Evolutionary conservation across 2,113 vertebrate genomes (phyloP).

Genomic region (Melozone crissalis): DNA sequence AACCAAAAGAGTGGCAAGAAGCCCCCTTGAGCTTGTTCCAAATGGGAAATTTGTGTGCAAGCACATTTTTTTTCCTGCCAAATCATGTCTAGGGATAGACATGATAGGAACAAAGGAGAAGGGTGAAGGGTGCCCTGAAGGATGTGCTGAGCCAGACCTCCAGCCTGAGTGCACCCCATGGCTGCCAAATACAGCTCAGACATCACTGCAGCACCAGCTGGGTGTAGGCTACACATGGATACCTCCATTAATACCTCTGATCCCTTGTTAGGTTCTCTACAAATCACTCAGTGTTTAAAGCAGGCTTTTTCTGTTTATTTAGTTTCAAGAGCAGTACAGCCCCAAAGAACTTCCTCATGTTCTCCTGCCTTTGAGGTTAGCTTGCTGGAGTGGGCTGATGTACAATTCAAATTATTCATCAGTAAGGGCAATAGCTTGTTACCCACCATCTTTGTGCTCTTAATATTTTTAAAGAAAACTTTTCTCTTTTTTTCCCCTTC

Average conservation of each 20-base stretch:
- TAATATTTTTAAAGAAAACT: neutral
- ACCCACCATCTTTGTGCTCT: neutral
- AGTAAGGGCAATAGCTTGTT: neutral
- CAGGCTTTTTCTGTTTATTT: neutral
- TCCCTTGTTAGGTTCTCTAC: neutral
- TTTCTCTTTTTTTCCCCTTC: accelerated
- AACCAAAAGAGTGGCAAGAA: neutral
- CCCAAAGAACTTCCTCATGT: accelerated
- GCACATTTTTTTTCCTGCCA: neutral
- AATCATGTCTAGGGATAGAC: neutral
- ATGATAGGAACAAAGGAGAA: neutral
- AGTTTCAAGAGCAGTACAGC: neutral
- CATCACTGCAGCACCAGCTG: neutral
- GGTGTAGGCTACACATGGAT: accelerated
- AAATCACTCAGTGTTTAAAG: neutral
- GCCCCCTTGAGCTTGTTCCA: accelerated
- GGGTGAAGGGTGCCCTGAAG: too few species aligned
- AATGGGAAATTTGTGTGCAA: neutral
- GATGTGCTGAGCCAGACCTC: accelerated
- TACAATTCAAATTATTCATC: neutral
- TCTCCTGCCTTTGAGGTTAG: neutral
- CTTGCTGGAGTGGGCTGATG: neutral
- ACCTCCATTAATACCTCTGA: neutral
- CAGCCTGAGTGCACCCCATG: accelerated
- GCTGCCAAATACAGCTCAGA: neutral